Conservation (phyloP, 2,888 invertebrate species). For the Acleris emargana region DNA sequence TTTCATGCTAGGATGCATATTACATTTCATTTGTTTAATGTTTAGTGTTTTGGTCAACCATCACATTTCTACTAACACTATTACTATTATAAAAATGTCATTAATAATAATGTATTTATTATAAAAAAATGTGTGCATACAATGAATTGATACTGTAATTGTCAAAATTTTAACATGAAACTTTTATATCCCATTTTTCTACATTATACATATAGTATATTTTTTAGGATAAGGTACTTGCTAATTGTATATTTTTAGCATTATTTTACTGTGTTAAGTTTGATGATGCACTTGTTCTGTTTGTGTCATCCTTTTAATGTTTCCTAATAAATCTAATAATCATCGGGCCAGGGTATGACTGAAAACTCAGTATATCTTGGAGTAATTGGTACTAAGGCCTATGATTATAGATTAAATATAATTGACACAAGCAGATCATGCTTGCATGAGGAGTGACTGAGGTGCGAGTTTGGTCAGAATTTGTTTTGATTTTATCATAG, state of each 20-base stretch:
- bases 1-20: not conserved
- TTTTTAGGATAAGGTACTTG: constrained; percentile 62
- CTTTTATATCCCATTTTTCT: constrained; percentile 68
- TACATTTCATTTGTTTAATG: constrained; percentile 6
- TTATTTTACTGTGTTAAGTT: constrained; percentile 55
- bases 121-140: constrained; percentile 48
- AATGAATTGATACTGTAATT: constrained; percentile 44
- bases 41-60: constrained; percentile 15
- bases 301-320: constrained; percentile 43
- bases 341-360: not conserved
- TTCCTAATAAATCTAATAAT: not conserved
- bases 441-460: constrained; percentile 56
- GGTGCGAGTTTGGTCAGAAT: constrained; percentile 44
- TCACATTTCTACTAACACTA: constrained; percentile 20
- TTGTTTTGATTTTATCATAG: constrained; percentile 45
- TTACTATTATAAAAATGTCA: constrained; percentile 24
- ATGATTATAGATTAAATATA: constrained; percentile 33
- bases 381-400: not conserved
- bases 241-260: constrained; percentile 67
- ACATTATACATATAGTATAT: constrained; percentile 61
- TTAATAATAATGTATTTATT: constrained; percentile 32
- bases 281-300: constrained; percentile 44
- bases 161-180: constrained; percentile 52
- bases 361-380: not conserved
- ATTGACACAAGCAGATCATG: constrained; percentile 39